Base-by-base conservation (phyloP, 2,888 invertebrate species). In the Oscheius sp. region DNA sequence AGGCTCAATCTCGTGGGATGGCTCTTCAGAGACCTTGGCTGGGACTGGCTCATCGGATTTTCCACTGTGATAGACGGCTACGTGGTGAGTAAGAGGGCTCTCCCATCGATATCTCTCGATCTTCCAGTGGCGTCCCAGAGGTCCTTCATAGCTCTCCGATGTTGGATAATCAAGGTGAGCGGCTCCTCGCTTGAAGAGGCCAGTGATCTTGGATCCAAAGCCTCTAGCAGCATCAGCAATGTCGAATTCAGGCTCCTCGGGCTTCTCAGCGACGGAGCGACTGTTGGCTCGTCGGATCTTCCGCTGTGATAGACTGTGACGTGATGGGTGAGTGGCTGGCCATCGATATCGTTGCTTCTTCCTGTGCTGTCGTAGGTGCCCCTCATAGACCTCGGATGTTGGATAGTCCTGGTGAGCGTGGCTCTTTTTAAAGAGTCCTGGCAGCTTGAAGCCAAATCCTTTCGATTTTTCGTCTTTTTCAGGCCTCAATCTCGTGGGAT, bases 391-490 rank as follows among this genome's bases (percentile, higher is more conserved):
- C 52, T 29, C 74, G 29, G 48, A 39, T 17, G 65, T 68, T 25
- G 76, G 76, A 52, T 74, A 76, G 45, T 76, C 76, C 37, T 61
- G 69, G 39, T 74, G 76, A 33, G 72, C 61, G 23, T 74, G 58
- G 12, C 69, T 58, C 31, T 69, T 69, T 71, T 65, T 65, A 57
- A 73, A 73, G 48, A 75, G 65, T 20, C 75, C 74, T n/a, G n/a
- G 34, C 71, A 66, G 57, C 72, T 66, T 70, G 65, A 31, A 29
- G n/a, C 31, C 45, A 17, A 45, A 45, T 61, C 34, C 50, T n/a
- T 17, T 42, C 17, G n/a, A n/a, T n/a, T 17, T 20, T 42, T 42
- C 42, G 20, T 42, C 17, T 42, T 55, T 37, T 12, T 33, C 34
- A 5, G 6, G 10, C 34, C 25, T 37, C 34, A 8, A 29, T 29